phyloP scores from a whole-genome alignment of 2,888 invertebrate species.

The Dascillus cervinus region DNA sequence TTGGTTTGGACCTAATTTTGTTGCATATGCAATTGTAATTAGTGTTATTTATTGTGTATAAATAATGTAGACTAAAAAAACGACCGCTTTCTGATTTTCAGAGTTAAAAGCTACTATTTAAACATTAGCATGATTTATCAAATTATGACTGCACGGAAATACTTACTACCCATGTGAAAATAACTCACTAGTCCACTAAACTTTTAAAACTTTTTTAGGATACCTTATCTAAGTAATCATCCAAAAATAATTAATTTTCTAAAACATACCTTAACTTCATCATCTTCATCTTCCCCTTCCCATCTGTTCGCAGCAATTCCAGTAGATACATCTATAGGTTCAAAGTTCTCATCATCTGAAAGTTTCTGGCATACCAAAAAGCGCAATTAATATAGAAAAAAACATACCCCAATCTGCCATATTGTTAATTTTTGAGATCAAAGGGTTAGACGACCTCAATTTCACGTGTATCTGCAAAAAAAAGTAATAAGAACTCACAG shows the following conservation, averaged over 20 bases:
- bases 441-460: slow-evolving; percentile 23
- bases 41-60: too few species aligned
- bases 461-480: slow-evolving; percentile 31
- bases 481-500: slow-evolving; percentile 11
- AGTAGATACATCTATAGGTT: slow-evolving; percentile 54
- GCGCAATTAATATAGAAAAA: slow-evolving; percentile 4
- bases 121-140: too few species aligned
- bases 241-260: slow-evolving; percentile 10
- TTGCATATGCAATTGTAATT: too few species aligned
- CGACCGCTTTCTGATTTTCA: too few species aligned
- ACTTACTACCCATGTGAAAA: too few species aligned
- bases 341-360: slow-evolving; percentile 67
- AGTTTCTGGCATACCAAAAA: slow-evolving; percentile 8
- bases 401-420: slow-evolving; percentile 42
- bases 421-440: slow-evolving; percentile 24
- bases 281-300: slow-evolving; percentile 86
- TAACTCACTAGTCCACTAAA: too few species aligned
- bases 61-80: too few species aligned
- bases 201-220: not conserved
- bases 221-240: too few species aligned
- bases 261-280: slow-evolving; percentile 66
- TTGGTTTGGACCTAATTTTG: too few species aligned
- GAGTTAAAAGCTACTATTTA: too few species aligned
- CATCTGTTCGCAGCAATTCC: slow-evolving; percentile 63
- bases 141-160: too few species aligned